A percentile compares a stretch with the other conserved stretches of the same genome.
Conservation (phyloP, 2,797 vertebrate species). For the Erethizon dorsatum region DNA sequence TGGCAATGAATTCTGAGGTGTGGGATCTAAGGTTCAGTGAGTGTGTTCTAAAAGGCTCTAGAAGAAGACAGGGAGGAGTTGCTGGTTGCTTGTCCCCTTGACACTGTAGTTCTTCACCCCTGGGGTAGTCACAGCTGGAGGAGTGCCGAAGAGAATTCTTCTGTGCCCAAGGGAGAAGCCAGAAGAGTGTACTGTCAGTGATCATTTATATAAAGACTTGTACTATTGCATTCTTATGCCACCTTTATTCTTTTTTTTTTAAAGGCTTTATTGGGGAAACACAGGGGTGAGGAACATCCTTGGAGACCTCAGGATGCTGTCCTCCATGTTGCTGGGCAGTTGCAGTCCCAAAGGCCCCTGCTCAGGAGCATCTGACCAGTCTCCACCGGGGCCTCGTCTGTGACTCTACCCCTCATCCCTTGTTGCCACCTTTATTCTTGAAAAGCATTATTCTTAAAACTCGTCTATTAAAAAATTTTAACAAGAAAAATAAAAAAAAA, state of each 20-base stretch:
- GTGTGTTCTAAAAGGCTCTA: neutral
- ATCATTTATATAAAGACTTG: neutral
- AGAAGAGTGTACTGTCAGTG: neutral
- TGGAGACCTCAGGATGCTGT: too few relatives aligned
- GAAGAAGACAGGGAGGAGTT: neutral
- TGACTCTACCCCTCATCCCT: too few relatives aligned
- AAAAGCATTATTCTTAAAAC: neutral
- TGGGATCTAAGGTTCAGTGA: neutral
- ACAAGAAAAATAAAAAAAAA: neutral
- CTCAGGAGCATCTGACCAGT: too few relatives aligned
- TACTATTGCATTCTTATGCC: neutral
- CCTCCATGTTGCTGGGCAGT: too few relatives aligned
- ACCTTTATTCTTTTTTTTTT: neutral
- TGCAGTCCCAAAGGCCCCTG: too few relatives aligned
- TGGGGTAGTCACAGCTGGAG: neutral
- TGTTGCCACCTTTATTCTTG: neutral
- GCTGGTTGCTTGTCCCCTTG: rapidly evolving
- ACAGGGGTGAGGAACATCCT: too few relatives aligned
- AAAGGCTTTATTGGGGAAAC: too few relatives aligned
- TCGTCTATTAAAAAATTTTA: neutral
- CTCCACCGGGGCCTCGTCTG: too few relatives aligned
- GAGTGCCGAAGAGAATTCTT: neutral
- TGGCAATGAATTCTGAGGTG: neutral
- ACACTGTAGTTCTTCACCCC: neutral
- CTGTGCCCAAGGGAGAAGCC: neutral